These are phyloP conservation scores for Tachyglossus aculeatus DNA, from an alignment of 2,797 vertebrate species.

Conservation along the genomic window DNA sequence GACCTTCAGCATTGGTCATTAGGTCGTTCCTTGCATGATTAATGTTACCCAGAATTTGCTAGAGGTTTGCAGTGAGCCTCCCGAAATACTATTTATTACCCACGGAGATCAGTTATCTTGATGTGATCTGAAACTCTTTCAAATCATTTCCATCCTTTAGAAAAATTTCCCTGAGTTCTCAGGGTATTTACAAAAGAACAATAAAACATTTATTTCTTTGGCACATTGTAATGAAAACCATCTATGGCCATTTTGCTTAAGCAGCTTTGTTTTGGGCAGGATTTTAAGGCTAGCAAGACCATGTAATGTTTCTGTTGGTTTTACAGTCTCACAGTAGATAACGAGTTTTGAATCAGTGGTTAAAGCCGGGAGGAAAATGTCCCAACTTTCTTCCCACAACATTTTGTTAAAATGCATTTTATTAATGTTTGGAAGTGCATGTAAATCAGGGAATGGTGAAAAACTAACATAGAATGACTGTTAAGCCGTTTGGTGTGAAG, in stretches of 20 bases:
- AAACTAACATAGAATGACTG: slow-evolving; percentile 58
- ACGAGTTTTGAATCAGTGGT: slow-evolving; percentile 24
- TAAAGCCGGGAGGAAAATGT: slow-evolving; percentile 37
- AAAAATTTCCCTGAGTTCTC: slow-evolving; percentile 39
- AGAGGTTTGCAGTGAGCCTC: not conserved
- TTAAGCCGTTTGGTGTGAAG: slow-evolving; percentile 68
- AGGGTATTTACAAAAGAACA: slow-evolving; percentile 58
- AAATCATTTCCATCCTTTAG: slow-evolving; percentile 58
- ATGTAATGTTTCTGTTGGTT: slow-evolving; percentile 45
- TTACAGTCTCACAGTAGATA: slow-evolving; percentile 44
- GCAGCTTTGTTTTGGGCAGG: slow-evolving; percentile 51
- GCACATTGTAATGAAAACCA: slow-evolving; percentile 62
- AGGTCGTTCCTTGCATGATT: slow-evolving; percentile 12
- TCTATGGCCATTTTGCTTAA: slow-evolving; percentile 43
- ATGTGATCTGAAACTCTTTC: slow-evolving; percentile 48
- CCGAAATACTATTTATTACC: slow-evolving; percentile 43
- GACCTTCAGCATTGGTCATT: slow-evolving; percentile 1
- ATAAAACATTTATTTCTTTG: slow-evolving; percentile 59
- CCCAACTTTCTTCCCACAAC: slow-evolving; percentile 30
- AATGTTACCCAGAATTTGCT: slow-evolving; percentile 23
- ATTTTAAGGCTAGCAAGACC: slow-evolving; percentile 48
- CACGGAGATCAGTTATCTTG: slow-evolving; percentile 48
- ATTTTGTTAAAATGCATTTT: slow-evolving; percentile 64
- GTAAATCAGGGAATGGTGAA: slow-evolving; percentile 59
- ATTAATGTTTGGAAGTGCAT: slow-evolving; percentile 60